phyloP scores from a whole-genome alignment of 2,113 vertebrate genomes.

The Platysternon megacephalum region DNA sequence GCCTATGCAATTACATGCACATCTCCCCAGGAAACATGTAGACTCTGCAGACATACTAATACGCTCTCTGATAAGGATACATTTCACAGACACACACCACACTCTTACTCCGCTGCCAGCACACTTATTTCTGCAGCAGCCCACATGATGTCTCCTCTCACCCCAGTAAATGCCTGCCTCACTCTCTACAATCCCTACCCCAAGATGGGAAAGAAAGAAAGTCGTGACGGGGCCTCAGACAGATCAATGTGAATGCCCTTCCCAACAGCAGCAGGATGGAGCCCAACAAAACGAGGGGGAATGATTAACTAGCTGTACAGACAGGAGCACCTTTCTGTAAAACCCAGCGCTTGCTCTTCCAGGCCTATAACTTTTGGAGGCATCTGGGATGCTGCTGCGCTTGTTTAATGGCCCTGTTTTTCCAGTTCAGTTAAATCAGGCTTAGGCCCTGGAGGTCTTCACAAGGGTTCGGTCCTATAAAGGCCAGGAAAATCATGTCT shows the following conservation, averaged over 20 bases:
- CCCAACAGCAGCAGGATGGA: background rate
- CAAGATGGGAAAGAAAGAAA: background rate
- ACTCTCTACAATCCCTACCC: background rate
- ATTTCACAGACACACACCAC: background rate
- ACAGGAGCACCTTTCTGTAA: background rate
- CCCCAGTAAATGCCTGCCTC: background rate
- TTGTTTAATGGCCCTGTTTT: background rate
- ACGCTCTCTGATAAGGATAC: background rate
- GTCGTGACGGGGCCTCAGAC: background rate
- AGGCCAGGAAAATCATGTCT: background rate
- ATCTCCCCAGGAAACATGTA: background rate
- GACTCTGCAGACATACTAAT: background rate
- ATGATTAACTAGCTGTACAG: background rate
- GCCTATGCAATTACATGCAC: background rate
- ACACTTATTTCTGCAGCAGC: conserved; percentile 34
- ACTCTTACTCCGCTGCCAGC: conserved; percentile 4
- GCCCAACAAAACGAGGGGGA: background rate
- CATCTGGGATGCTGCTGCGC: background rate
- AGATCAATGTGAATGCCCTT: background rate
- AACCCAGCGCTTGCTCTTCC: background rate
- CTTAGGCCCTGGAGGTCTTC: background rate
- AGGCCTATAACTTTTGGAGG: background rate
- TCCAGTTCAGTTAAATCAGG: background rate
- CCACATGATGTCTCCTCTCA: background rate
- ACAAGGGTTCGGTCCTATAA: background rate